Evolutionary conservation across 2,888 invertebrate species (phyloP), one percentile per base, ranked within the genome.

Genomic region (Lithosia quadra): DNA sequence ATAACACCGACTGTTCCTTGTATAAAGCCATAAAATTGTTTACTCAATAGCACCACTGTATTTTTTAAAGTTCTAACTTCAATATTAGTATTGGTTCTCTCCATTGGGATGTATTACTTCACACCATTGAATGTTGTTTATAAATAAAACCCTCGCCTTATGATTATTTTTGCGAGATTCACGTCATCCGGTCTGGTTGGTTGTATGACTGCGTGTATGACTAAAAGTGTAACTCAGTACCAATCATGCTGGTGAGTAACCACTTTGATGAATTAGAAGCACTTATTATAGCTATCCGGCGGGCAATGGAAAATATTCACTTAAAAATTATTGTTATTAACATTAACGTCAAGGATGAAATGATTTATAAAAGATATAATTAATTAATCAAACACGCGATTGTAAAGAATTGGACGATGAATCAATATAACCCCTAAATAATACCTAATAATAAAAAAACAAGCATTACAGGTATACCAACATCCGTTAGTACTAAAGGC

Each of bases 151-250:
- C 81, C 86, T 84, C 84, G 84, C 80, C 71, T 79, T 81, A 77
- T 78, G 86, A 90, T 90, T 91, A 92, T 92, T 92, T 92, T 90
- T 72, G 90, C 90, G 83, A 88, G 85, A 85, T 90, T 89, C 88
- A 89, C 93, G 92, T 93, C 93, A 92, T 91, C 87, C 84, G 82
- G 84, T 79, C 87, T 79, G 84, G 83, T 89, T 87, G 88, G 87
- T 88, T 86, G 89, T 85, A 90, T 92, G 91, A 91, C 88, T 92
- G 83, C 81, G 72, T 84, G 87, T 86, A 90, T 93, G 92, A 92
- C 91, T 93, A 92, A 90, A 91, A 88, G 84, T 83, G 85, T 87
- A 90, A 84, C 84, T 86, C 83, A 86, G 85, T 85, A 75, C 84
- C 76, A 76, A 81, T 79, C 79, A 79, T 77, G 82, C 76, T 73